A percentile compares a stretch with the other conserved stretches of the same genome.
Conservation (phyloP, 2,888 invertebrate species). For the Drosophila emarginata region DNA sequence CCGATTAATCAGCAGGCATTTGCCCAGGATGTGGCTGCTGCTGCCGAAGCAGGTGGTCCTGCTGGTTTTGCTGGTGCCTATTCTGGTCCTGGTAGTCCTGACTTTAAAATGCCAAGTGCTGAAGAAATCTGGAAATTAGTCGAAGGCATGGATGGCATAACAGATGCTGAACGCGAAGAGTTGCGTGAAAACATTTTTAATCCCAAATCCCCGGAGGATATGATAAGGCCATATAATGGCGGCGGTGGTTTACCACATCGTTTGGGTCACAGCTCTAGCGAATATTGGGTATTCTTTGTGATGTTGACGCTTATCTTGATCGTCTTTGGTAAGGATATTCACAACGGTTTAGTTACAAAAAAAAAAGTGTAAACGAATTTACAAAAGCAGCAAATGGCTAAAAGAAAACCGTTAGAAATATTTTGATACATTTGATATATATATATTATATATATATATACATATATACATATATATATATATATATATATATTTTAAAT, state of each 20-base stretch:
- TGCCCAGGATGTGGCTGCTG: slow-evolving; percentile 77
- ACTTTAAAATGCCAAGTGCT: slow-evolving; percentile 83
- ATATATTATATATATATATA: no score
- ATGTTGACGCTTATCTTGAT: slow-evolving; percentile 81
- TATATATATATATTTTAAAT: no score
- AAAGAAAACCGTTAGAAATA: no score
- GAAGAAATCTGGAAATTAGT: slow-evolving; percentile 85
- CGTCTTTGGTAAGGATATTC: slow-evolving; percentile 80
- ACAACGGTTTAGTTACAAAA: background rate
- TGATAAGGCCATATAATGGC: slow-evolving; percentile 50
- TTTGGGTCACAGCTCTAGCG: slow-evolving; percentile 66
- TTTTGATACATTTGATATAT: no score
- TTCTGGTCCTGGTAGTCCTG: slow-evolving; percentile 60
- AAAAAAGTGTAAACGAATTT: no score
- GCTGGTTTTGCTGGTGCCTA: slow-evolving; percentile 52
- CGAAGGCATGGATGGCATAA: slow-evolving; percentile 84
- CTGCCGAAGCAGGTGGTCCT: slow-evolving; percentile 68
- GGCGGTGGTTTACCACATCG: background rate
- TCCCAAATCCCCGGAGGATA: slow-evolving; percentile 81
- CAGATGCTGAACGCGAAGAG: slow-evolving; percentile 86
- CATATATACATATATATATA: no score
- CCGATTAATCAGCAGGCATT: slow-evolving; percentile 76
- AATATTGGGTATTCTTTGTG: slow-evolving; percentile 79
- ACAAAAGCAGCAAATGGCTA: no score
- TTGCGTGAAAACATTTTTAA: slow-evolving; percentile 84